A percentile compares a stretch with the other conserved stretches of the same genome.
These are phyloP conservation scores for Rhipidura dahli DNA, from an alignment of 2,113 vertebrate genomes.

Conservation along the genomic window DNA sequence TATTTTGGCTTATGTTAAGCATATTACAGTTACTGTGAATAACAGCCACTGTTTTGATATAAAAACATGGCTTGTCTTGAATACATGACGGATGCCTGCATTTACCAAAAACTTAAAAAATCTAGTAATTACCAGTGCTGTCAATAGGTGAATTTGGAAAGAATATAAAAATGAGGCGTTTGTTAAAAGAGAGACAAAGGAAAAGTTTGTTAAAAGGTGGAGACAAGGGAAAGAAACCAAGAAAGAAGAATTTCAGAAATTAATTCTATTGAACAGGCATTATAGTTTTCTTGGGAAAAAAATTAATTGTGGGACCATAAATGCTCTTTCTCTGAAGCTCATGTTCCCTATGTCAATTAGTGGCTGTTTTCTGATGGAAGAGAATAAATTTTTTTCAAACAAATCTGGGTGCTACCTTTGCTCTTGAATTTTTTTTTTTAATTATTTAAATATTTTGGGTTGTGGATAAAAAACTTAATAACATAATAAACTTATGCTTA, in stretches of 20 bases:
- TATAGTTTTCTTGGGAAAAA: not conserved
- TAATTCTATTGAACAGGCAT: rapidly evolving
- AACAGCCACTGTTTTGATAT: not conserved
- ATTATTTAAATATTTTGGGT: not conserved
- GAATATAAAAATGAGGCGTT: not conserved
- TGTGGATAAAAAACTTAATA: too few species aligned
- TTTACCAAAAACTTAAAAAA: not conserved
- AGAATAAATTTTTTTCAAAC: not conserved
- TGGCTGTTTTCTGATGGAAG: not conserved
- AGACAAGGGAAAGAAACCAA: not conserved
- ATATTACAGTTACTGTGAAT: not conserved
- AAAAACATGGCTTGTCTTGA: not conserved
- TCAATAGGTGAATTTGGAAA: not conserved
- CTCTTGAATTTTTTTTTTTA: not conserved
- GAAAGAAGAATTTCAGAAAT: not conserved
- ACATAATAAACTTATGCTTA: too few species aligned
- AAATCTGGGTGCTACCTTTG: not conserved
- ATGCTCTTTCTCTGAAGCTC: not conserved
- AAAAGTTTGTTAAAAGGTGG: too few species aligned
- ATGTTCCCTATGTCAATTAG: not conserved
- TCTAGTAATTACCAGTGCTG: not conserved
- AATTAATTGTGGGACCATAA: not conserved
- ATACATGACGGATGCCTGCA: not conserved
- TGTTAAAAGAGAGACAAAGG: not conserved
- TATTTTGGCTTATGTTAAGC: not conserved